Conservation (phyloP, 2,797 vertebrate species). For the Aeoliscus strigatus region DNA sequence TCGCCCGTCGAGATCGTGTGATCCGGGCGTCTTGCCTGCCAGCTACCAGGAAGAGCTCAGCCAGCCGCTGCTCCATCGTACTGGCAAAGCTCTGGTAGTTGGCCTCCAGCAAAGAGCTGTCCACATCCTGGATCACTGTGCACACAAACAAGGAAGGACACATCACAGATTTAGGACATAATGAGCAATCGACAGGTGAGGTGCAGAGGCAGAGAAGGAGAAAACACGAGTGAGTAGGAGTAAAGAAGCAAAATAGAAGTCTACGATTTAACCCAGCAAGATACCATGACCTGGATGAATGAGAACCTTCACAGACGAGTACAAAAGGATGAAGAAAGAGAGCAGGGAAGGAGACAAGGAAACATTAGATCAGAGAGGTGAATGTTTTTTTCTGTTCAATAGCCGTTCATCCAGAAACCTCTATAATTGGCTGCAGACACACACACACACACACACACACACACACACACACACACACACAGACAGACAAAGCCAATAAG, state of each 20-base stretch:
- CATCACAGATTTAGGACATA: constrained; percentile 6
- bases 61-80: constrained; percentile 93
- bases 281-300: neutral
- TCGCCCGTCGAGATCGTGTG: constrained; percentile 80
- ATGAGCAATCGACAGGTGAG: constrained; percentile 2
- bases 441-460: constrained; percentile 13
- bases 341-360: neutral
- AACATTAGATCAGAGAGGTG: constrained; percentile 16
- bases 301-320: constrained; percentile 6
- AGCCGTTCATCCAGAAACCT: constrained; percentile 30
- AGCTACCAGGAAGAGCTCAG: constrained; percentile 90
- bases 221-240: neutral
- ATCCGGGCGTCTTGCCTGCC: constrained; percentile 77
- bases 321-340: constrained; percentile 13
- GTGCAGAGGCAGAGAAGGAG: neutral
- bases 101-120: constrained; percentile 83
- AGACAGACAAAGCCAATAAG: constrained; percentile 18
- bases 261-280: too few species aligned
- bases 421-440: constrained; percentile 29
- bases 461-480: constrained; percentile 11
- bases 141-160: constrained; percentile 17
- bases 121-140: constrained; percentile 93
- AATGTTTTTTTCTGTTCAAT: constrained; percentile 26
- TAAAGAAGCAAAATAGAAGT: neutral
- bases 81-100: constrained; percentile 96